Conservation (phyloP, 1,140 invertebrate genomes). For the Lordiphosa collinella region DNA sequence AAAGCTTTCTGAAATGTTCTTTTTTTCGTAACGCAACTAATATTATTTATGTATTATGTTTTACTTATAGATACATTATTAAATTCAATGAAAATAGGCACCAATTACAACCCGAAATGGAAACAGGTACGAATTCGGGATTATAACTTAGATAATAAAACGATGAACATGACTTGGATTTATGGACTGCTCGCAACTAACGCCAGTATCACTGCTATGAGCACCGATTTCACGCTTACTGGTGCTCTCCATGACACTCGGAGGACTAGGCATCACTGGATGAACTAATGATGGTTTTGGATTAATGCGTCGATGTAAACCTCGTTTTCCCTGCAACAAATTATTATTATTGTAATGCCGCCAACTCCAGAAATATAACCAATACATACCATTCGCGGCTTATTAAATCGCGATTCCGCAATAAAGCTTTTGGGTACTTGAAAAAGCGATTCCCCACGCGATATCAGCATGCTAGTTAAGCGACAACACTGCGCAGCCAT, state of each 20-base stretch:
- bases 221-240: slow-evolving; percentile 23
- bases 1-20: slow-evolving; percentile 11
- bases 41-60: not conserved
- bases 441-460: slow-evolving; percentile 87
- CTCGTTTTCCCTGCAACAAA: slow-evolving; percentile 59
- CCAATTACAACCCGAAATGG: slow-evolving; percentile 20
- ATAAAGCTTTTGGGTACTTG: slow-evolving; percentile 87
- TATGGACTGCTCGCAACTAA: slow-evolving; percentile 45
- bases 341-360: not conserved
- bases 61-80: slow-evolving; percentile 3
- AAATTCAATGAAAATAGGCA: slow-evolving; percentile 10
- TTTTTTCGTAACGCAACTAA: slow-evolving; percentile 12
- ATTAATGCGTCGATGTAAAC: slow-evolving; percentile 25
- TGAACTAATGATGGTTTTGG: slow-evolving; percentile 30
- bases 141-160: slow-evolving; percentile 50
- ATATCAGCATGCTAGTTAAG: slow-evolving; percentile 89
- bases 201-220: slow-evolving; percentile 17
- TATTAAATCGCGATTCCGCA: slow-evolving; percentile 84
- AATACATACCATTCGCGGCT: slow-evolving; percentile 65
- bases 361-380: not conserved
- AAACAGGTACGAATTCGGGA: slow-evolving; percentile 4
- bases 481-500: slow-evolving; percentile 91
- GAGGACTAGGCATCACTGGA: slow-evolving; percentile 8
- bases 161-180: slow-evolving; percentile 69
- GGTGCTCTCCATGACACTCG: slow-evolving; percentile 18